These are phyloP conservation scores for Agrotis ipsilon DNA, from an alignment of 2,888 invertebrate species.

Conservation along the genomic window DNA sequence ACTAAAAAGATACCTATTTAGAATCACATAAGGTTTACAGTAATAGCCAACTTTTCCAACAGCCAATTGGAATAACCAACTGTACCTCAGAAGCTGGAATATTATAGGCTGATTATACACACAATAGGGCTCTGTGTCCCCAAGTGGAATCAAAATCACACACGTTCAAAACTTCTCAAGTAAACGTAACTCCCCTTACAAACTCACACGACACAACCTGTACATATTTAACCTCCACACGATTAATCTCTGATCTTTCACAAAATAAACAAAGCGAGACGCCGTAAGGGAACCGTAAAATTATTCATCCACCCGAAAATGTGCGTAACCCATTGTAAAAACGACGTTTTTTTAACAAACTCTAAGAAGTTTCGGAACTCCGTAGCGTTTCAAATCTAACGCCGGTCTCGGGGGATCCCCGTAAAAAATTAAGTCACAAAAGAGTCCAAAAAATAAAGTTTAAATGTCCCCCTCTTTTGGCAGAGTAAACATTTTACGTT, in stretches of 20 bases:
- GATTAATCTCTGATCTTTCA: conserved; percentile 68
- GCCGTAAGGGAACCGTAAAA: conserved; percentile 80
- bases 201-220: conserved; percentile 27
- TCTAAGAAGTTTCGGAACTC: conserved; percentile 84
- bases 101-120: neutral
- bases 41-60: too few relatives aligned
- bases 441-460: conserved; percentile 85
- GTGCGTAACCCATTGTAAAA: conserved; percentile 89
- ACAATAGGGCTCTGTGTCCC: neutral
- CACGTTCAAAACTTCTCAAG: conserved; percentile 30
- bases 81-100: too few relatives aligned
- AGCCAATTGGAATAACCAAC: too few relatives aligned
- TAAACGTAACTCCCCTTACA: conserved; percentile 22
- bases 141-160: conserved; percentile 19
- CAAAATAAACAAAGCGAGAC: conserved; percentile 69
- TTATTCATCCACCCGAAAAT: conserved; percentile 82
- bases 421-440: conserved; percentile 89
- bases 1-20: too few relatives aligned
- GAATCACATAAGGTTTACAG: too few relatives aligned
- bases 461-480: conserved; percentile 82
- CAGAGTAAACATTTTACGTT: conserved; percentile 89
- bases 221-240: conserved; percentile 43
- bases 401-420: conserved; percentile 85
- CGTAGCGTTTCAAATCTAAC: conserved; percentile 85
- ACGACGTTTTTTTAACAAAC: conserved; percentile 87